Percentiles rank a stretch among this genome's conserved stretches.
Evolutionary conservation across 2,888 invertebrate species (phyloP).

Genomic region (Octonoba sinensis): DNA sequence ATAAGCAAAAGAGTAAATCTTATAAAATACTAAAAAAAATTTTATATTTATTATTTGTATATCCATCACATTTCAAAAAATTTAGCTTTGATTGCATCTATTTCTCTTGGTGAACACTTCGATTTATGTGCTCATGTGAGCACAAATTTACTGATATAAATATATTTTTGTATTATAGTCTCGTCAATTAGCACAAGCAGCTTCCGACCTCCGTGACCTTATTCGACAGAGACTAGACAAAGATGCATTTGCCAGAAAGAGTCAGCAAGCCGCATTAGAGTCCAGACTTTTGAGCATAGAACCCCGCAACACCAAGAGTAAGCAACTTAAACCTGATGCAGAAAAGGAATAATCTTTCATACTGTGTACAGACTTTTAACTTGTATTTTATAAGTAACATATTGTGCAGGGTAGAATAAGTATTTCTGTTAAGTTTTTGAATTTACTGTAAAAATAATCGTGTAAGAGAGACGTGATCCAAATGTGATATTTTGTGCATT

Average conservation of each 20-base stretch:
- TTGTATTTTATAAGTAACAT: constrained; percentile 43
- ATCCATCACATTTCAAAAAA: too few species aligned
- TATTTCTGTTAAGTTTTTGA: too few species aligned
- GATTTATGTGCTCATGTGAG: too few species aligned
- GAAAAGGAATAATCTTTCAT: background rate
- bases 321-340: constrained; percentile 6
- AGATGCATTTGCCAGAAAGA: constrained; percentile 46
- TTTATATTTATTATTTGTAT: too few species aligned
- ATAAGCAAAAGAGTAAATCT: too few species aligned
- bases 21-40: too few species aligned
- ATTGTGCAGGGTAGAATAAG: constrained; percentile 9
- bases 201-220: constrained; percentile 61
- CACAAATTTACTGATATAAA: too few species aligned
- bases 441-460: too few species aligned
- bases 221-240: constrained; percentile 59
- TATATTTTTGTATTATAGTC: constrained; percentile 26
- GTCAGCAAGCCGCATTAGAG: constrained; percentile 57
- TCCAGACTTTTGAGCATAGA: constrained; percentile 55
- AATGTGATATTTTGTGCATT: constrained; percentile 8
- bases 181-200: constrained; percentile 57
- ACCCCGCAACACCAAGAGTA: constrained; percentile 49
- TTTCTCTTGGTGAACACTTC: too few species aligned
- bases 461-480: too few species aligned
- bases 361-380: constrained; percentile 36
- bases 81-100: too few species aligned